Evolutionary conservation across 1,140 invertebrate species (phyloP).

Genomic region (Lordiphosa collinella): DNA sequence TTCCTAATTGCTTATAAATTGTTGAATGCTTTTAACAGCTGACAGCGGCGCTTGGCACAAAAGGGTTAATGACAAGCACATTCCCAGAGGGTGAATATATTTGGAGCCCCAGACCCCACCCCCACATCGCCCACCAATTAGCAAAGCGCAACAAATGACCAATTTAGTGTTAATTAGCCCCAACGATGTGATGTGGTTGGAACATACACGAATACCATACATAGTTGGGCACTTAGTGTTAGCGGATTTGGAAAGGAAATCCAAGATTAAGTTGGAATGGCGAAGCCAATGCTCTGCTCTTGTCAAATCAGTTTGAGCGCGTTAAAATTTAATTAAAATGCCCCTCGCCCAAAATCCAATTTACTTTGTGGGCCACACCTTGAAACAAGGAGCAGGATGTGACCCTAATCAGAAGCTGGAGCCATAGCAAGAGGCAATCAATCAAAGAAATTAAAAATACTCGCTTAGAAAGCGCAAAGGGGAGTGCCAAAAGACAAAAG

Average conservation of each 20-base stretch:
- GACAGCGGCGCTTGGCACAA: slow-evolving; percentile 25
- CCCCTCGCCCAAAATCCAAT: slow-evolving; percentile 1
- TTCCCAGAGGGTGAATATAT: slow-evolving; percentile 3
- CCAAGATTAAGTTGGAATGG: background rate
- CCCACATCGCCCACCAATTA: slow-evolving; percentile 34
- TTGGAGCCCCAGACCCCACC: background rate
- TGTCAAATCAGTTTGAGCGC: slow-evolving; percentile 2
- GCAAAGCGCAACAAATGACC: slow-evolving; percentile 61
- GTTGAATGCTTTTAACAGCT: slow-evolving; percentile 56
- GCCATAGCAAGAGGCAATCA: slow-evolving; percentile 30
- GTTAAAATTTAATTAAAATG: slow-evolving; percentile 14
- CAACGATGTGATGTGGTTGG: slow-evolving; percentile 1
- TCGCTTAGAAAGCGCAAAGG: slow-evolving; percentile 15
- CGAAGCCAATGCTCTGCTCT: background rate
- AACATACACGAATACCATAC: background rate
- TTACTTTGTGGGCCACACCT: background rate
- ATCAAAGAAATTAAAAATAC: slow-evolving; percentile 52
- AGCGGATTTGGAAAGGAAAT: background rate
- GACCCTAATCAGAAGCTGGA: background rate
- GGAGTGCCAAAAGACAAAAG: slow-evolving; percentile 8
- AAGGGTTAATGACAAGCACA: slow-evolving; percentile 54
- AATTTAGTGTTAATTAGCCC: slow-evolving; percentile 63
- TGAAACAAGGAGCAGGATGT: background rate
- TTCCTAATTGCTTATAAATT: slow-evolving; percentile 69
- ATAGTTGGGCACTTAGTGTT: background rate